Percentiles rank a stretch among this genome's conserved stretches.
Evolutionary conservation across 1,140 invertebrate genomes (phyloP).

Genomic region (Scaptodrosophila lebanonensis): DNA sequence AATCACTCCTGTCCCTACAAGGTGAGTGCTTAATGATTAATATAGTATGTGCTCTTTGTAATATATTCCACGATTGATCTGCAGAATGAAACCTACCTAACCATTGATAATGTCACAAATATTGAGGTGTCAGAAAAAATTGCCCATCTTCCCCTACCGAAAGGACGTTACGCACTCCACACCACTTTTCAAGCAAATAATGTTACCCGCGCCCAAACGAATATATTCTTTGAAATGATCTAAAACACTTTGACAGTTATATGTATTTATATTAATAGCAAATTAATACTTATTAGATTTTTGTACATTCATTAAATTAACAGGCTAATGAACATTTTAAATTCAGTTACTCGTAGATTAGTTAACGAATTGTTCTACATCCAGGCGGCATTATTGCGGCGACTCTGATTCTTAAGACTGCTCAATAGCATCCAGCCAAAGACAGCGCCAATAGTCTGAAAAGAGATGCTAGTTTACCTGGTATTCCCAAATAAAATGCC

Average conservation of each 20-base stretch:
- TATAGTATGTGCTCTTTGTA: too few species aligned
- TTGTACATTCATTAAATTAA: too few species aligned
- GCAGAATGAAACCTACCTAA: conserved; percentile 14
- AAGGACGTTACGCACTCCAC: conserved; percentile 15
- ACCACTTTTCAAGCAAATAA: conserved; percentile 11
- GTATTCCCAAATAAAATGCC: neutral
- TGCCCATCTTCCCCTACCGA: conserved; percentile 15
- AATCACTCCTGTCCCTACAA: conserved; percentile 40
- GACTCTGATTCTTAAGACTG: conserved; percentile 59
- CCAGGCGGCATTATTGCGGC: conserved; percentile 67
- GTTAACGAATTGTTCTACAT: conserved; percentile 41
- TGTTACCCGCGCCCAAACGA: neutral
- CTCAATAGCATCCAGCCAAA: conserved; percentile 62
- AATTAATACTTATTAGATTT: too few species aligned
- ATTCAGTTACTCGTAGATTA: conserved; percentile 37
- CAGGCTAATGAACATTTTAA: conserved; percentile 17
- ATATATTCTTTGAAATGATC: conserved; percentile 20
- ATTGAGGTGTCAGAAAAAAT: conserved; percentile 19
- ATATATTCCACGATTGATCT: neutral
- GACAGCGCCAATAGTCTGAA: conserved; percentile 49
- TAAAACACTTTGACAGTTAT: too few species aligned
- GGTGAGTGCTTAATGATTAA: conserved; percentile 9
- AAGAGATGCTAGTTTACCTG: neutral
- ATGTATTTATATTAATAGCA: too few species aligned
- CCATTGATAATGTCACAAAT: conserved; percentile 24